Evolutionary conservation across 2,113 vertebrate species (phyloP).

Genomic region (Takifugu flavidus): DNA sequence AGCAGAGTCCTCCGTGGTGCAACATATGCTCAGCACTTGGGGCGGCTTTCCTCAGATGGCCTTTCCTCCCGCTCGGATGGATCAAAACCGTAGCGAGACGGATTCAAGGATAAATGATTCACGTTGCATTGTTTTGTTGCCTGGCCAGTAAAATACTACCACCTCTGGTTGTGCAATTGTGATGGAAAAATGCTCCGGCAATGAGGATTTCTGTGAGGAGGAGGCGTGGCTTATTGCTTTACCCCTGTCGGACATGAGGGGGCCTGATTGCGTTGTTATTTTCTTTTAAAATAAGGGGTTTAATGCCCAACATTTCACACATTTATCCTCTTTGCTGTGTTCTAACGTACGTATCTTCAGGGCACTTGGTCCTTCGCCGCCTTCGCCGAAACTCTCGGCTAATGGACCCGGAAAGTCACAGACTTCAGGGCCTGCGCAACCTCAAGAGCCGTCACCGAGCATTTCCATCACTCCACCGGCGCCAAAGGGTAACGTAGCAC

Average conservation of each 20-base stretch:
- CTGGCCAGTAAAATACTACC: too few species aligned
- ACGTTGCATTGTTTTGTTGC: too few species aligned
- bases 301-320: too few species aligned
- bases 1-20: constrained; percentile 48
- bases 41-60: constrained; percentile 38
- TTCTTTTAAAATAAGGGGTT: neutral
- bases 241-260: too few species aligned
- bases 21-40: constrained; percentile 49
- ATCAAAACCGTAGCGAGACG: neutral
- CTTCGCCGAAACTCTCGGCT: constrained; percentile 20
- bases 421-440: constrained; percentile 4
- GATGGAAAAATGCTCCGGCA: too few species aligned
- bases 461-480: constrained; percentile 22
- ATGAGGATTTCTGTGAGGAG: too few species aligned
- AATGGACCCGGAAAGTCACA: constrained; percentile 28
- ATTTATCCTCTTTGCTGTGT: too few species aligned
- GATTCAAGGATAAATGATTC: neutral
- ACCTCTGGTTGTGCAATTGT: too few species aligned
- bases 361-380: constrained; percentile 20
- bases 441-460: neutral
- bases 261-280: neutral
- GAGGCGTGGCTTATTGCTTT: too few species aligned
- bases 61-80: constrained; percentile 25
- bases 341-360: constrained; percentile 22
- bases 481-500: constrained; percentile 30